Conservation (phyloP, 2,113 vertebrate species). For the Rhombomys opimus region DNA sequence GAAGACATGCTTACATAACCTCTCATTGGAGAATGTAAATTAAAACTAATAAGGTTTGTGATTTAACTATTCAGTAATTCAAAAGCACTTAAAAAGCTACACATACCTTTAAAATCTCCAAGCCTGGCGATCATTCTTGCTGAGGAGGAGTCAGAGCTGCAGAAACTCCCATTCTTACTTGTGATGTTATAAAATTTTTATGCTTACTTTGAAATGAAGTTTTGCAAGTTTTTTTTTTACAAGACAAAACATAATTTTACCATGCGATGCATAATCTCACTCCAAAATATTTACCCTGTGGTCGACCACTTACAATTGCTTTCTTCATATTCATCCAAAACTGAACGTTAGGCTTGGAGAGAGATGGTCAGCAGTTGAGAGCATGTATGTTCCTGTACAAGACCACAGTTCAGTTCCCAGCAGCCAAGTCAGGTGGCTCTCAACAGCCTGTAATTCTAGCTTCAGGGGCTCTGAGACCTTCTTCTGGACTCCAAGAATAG, state of each 20-base stretch:
- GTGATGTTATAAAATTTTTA: neutral
- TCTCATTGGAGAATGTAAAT: neutral
- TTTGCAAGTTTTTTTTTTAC: neutral
- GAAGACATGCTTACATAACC: neutral
- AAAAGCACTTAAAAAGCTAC: neutral
- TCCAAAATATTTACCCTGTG: neutral
- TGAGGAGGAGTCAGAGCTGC: neutral
- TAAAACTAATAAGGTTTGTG: neutral
- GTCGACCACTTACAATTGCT: neutral
- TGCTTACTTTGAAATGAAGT: neutral
- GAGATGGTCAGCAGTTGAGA: neutral
- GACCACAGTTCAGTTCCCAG: neutral
- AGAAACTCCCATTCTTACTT: neutral
- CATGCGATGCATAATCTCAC: neutral
- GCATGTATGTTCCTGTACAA: neutral
- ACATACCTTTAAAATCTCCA: neutral
- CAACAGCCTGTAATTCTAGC: neutral
- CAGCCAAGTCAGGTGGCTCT: too few species aligned
- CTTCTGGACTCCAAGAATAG: neutral
- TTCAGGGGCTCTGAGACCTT: neutral
- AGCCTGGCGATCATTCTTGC: neutral
- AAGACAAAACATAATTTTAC: neutral
- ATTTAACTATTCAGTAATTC: neutral
- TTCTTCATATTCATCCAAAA: neutral
- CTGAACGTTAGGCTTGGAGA: too few species aligned